Percentiles rank a stretch among this genome's conserved stretches.
phyloP scores from a whole-genome alignment of 2,888 invertebrate genomes.

The Pediacus dermestoides region DNA sequence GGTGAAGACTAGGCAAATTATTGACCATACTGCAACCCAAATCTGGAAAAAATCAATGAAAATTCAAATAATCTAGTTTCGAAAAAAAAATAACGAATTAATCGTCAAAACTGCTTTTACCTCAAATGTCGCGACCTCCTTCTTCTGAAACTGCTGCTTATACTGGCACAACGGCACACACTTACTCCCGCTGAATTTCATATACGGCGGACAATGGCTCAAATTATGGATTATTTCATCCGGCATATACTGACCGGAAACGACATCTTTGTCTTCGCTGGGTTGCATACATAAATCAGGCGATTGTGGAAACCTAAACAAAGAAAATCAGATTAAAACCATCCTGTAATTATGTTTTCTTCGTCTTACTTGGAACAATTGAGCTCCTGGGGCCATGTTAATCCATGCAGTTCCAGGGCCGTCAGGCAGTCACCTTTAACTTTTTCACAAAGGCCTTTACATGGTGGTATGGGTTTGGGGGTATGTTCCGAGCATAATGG shows the following conservation, averaged over 20 bases:
- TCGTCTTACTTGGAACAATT: constrained; percentile 64
- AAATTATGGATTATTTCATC: constrained; percentile 18
- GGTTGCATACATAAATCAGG: constrained; percentile 72
- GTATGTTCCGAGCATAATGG: constrained; percentile 89
- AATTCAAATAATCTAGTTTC: constrained; percentile 46
- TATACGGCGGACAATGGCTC: constrained; percentile 35
- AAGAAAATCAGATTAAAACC: too few relatives aligned
- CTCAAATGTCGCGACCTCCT: constrained; percentile 40
- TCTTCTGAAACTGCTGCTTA: constrained; percentile 28
- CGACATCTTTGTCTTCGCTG: constrained; percentile 15
- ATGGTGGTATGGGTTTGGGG: constrained; percentile 79
- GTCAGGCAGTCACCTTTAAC: constrained; percentile 70
- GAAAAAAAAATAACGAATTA: constrained; percentile 12
- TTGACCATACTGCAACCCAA: constrained; percentile 75
- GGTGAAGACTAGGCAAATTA: constrained; percentile 75
- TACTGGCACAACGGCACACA: constrained; percentile 32
- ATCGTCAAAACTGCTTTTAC: constrained; percentile 21
- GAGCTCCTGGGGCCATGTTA: constrained; percentile 68
- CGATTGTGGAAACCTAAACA: constrained; percentile 66
- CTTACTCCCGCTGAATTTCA: constrained; percentile 27
- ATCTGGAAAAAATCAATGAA: constrained; percentile 42
- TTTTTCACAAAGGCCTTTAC: constrained; percentile 79
- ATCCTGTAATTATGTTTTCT: too few relatives aligned
- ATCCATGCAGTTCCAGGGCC: constrained; percentile 57
- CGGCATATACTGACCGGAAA: constrained; percentile 14